Evolutionary conservation across 2,888 invertebrate genomes (phyloP), one percentile per base, ranked within the genome.

Genomic region (Noctua janthe): DNA sequence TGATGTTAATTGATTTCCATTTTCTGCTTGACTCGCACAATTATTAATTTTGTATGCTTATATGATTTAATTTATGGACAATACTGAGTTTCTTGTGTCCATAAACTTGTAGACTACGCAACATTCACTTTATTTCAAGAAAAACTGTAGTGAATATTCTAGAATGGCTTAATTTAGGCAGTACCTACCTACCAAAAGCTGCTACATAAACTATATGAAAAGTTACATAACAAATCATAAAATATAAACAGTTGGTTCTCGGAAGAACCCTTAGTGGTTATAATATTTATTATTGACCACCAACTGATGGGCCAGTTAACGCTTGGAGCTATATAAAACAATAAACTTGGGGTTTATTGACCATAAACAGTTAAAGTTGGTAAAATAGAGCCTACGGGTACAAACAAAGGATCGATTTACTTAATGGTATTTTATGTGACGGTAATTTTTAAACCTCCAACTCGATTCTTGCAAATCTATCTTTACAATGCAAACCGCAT

Each of bases 251-350:
- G 67, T 82, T 23, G 23, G 39, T 62, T n/a, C n/a, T 15, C 11
- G 10, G 13, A 71, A 69, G 35, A 13, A 67, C 39, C 51, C 35
- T 39, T 69, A 23, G 2, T 6, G 43, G 43, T 71, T 54, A 29
- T 43, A 64, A 80, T 80, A 71, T 81, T 59, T 62, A 47, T 62
- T 56, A n/a, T 23, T 59, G 49, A 66, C 64, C 39, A 17, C n/a
- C 11, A 51, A 64, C 67, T 64, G 51, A 59, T 59, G 43, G 17
- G 8, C 64, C 35, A 69, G 56, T 64, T 64, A 79, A 51, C 69
- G 72, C 79, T 70, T 75, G 43, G n/a, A 64, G 80, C 76, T 15
- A 64, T 71, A 80, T 56, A 39, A 74, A 84, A 84, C 76, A 69
- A 77, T 81, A 74, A 84, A n/a, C 23, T 51, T 71, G 3, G 35